Conservation (phyloP, 2,797 vertebrate species). For the Enteromius trimaculatus region DNA sequence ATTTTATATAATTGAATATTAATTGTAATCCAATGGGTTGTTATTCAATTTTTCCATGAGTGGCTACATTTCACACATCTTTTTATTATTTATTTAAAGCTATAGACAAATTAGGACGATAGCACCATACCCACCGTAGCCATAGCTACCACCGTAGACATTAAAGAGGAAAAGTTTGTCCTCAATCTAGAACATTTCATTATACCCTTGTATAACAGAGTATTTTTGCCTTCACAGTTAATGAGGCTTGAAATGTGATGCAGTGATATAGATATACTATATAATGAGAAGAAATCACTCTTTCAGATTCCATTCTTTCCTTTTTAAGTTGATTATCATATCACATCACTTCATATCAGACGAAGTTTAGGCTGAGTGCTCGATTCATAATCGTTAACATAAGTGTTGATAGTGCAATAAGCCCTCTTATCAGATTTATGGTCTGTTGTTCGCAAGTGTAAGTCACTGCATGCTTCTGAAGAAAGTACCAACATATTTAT, state of each 20-base stretch:
- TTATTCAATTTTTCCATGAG: neutral
- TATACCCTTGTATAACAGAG: neutral
- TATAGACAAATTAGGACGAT: neutral
- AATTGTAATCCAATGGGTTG: neutral
- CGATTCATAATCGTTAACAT: neutral
- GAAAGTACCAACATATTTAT: slow-evolving; percentile 42
- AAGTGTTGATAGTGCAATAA: slow-evolving; percentile 20
- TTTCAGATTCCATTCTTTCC: neutral
- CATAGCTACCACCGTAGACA: neutral
- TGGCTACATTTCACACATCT: neutral
- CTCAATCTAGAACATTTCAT: slow-evolving; percentile 19
- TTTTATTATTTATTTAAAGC: neutral
- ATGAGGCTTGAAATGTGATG: slow-evolving; percentile 32
- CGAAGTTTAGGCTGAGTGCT: slow-evolving; percentile 5
- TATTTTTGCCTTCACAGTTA: slow-evolving; percentile 10
- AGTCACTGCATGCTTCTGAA: slow-evolving; percentile 18
- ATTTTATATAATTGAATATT: neutral
- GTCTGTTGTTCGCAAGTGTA: slow-evolving; percentile 11
- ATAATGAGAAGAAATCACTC: slow-evolving; percentile 27
- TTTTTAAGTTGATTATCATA: slow-evolving; percentile 9
- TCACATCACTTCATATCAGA: slow-evolving; percentile 6
- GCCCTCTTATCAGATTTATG: slow-evolving; percentile 5
- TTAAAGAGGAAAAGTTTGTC: neutral
- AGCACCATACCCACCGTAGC: too few species aligned
- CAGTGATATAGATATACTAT: slow-evolving; percentile 8